Evolutionary conservation across 1,140 invertebrate species (phyloP), one percentile per base, ranked within the genome.

Genomic region (Platyscapa corneri): DNA sequence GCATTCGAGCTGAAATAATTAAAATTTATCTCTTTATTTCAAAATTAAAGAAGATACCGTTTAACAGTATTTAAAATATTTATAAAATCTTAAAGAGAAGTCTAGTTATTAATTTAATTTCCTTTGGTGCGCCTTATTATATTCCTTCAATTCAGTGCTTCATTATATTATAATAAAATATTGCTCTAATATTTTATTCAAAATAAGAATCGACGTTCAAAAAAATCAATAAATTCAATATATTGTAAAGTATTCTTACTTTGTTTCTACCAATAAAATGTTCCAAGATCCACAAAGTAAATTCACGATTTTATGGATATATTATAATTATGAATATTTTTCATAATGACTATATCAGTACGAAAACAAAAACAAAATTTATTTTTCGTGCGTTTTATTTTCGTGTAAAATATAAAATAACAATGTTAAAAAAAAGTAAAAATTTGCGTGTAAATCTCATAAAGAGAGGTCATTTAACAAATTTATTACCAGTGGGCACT

Each of bases 341-440:
- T 10, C 23, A n/a, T n/a, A 20, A 23, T 27, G 65, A 74, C 60
- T 53, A 75, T 56, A 42, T 3, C n/a, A 42, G 32, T 12, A 18
- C 39, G 0, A n/a, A 0, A 39, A 49, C 27, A 82, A 30, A 27
- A 46, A 39, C 53, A 42, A 82, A 82, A 82, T 82, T 74, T 75
- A 82, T 75, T 53, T 3, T 56, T 18, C 64, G 49, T 30, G n/a
- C 42, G 23, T 12, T 72, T 34, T 67, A 14, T 72, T 65, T 34
- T 70, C 30, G 23, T 53, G 12, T 42, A 49, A 49, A 56, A 32
- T 0, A 20, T 65, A 46, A 77, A 64, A 42, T 42, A 42, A n/a
- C 30, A 65, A 39, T 46, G 12, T 20, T 12, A 46, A 32, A 82
- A 37, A 7, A 37, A 42, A 7, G 20, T 10, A 20, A 23, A 16